These are phyloP conservation scores for Alviniconcha marisindica DNA, from an alignment of 1,140 invertebrate species.

Conservation along the genomic window DNA sequence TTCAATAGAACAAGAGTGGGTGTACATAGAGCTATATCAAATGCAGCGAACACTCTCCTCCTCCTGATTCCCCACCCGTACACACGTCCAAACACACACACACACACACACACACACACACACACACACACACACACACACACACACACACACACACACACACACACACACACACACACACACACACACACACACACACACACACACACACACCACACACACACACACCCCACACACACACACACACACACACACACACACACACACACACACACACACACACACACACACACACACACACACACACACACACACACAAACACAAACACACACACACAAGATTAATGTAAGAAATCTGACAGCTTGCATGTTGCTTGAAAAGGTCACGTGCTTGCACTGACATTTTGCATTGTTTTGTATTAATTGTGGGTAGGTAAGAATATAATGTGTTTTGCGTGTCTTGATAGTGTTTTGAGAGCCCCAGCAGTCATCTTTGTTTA, in stretches of 20 bases:
- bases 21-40: neutral
- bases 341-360: no score
- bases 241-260: neutral
- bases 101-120: constrained; percentile 9
- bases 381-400: no score
- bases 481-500: no score
- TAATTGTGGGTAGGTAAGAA: no score
- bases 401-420: no score
- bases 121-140: constrained; percentile 21
- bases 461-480: no score
- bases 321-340: neutral
- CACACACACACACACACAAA: neutral
- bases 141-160: constrained; percentile 24
- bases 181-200: constrained; percentile 21
- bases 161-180: constrained; percentile 22
- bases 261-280: neutral
- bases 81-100: neutral
- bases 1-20: neutral
- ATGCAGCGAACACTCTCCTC: no score
- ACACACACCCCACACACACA: neutral
- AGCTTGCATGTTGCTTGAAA: no score
- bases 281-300: neutral
- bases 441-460: no score
- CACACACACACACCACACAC: neutral
- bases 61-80: neutral